A percentile compares a stretch with the other conserved stretches of the same genome.
These are phyloP conservation scores for Callipepla squamata DNA, from an alignment of 2,113 vertebrate genomes.

Conservation along the genomic window DNA sequence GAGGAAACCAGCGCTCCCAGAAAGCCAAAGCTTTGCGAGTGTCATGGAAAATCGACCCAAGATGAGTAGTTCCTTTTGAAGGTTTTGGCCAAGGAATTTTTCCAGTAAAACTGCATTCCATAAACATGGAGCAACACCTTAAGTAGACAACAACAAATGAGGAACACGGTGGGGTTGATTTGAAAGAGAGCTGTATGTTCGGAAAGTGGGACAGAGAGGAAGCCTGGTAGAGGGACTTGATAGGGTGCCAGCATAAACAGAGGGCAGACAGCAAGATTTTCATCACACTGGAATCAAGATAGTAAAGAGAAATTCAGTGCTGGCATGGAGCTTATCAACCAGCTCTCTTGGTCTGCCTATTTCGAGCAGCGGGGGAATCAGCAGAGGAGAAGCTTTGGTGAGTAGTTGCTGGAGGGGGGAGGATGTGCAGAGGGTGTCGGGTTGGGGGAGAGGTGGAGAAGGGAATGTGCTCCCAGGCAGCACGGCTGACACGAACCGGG, in stretches of 20 bases:
- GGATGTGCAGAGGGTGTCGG: background rate
- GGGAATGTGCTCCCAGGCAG: background rate
- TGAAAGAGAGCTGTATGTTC: constrained; percentile 41
- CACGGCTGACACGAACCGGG: rapidly evolving
- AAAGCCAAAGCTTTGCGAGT: constrained; percentile 44
- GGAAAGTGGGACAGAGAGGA: constrained; percentile 22
- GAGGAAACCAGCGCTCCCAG: constrained; percentile 31
- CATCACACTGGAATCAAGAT: background rate
- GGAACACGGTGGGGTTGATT: background rate
- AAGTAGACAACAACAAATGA: constrained; percentile 55
- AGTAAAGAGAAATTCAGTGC: background rate
- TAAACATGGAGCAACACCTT: constrained; percentile 66
- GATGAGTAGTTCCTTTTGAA: constrained; percentile 67
- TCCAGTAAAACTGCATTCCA: constrained; percentile 70
- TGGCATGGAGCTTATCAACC: constrained; percentile 43
- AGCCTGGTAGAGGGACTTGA: background rate
- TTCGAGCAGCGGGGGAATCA: constrained; percentile 15
- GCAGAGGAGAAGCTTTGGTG: constrained; percentile 26
- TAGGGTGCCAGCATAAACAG: constrained; percentile 31
- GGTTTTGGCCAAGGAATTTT: constrained; percentile 62
- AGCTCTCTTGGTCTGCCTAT: constrained; percentile 26
- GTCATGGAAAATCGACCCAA: constrained; percentile 36
- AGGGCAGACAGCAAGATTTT: background rate
- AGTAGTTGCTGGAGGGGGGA: background rate
- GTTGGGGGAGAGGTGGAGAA: background rate